Conservation (phyloP, 2,888 invertebrate species). For the Platycheirus albimanus region DNA sequence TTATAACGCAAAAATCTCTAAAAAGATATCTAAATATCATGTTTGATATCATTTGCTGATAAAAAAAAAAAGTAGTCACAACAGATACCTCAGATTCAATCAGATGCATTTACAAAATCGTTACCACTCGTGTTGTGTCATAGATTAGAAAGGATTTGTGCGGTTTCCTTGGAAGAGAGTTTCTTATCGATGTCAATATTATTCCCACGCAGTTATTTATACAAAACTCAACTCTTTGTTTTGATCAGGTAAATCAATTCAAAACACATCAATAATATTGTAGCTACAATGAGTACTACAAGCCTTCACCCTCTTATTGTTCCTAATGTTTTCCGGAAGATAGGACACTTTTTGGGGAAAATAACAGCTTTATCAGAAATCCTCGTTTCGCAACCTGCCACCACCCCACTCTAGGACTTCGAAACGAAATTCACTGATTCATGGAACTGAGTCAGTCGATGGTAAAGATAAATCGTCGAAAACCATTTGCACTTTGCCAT, state of each 20-base stretch:
- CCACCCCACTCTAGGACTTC: constrained; percentile 1
- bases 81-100: constrained; percentile 35
- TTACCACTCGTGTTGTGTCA: constrained; percentile 15
- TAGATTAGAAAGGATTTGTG: constrained; percentile 11
- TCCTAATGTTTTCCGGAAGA: not conserved
- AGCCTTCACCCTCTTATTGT: no score
- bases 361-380: constrained; percentile 10
- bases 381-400: constrained; percentile 4
- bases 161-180: constrained; percentile 33
- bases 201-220: constrained; percentile 47
- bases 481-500: constrained; percentile 60
- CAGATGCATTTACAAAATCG: constrained; percentile 53
- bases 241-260: constrained; percentile 53
- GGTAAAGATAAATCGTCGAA: constrained; percentile 66
- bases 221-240: constrained; percentile 39
- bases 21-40: constrained; percentile 43
- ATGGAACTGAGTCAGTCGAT: constrained; percentile 33
- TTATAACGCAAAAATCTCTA: constrained; percentile 13
- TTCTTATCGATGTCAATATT: constrained; percentile 50
- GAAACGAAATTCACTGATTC: constrained; percentile 36
- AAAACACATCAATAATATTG: constrained; percentile 37
- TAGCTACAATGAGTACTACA: no score
- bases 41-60: constrained; percentile 11
- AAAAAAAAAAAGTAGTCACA: constrained; percentile 11
- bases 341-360: not conserved